Conservation (phyloP, 2,113 vertebrate genomes). For the Miniopterus natalensis region DNA sequence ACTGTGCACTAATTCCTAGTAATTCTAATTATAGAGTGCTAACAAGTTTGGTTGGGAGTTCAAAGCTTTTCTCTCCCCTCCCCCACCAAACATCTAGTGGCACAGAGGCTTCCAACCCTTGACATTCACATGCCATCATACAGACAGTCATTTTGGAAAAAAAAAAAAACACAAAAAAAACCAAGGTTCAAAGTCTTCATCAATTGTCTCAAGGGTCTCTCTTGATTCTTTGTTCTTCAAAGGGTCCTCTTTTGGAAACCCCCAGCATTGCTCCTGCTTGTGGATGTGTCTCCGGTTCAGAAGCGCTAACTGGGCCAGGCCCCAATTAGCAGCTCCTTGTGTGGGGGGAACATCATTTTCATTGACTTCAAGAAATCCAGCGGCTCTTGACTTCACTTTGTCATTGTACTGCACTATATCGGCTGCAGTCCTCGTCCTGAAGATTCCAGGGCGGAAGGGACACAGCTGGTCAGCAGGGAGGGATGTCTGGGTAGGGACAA, state of each 20-base stretch:
- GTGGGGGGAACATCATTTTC: not conserved
- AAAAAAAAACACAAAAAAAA: not conserved
- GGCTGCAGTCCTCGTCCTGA: not conserved
- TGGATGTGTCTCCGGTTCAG: not conserved
- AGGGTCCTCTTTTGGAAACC: constrained; percentile 6
- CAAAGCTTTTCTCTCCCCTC: not conserved
- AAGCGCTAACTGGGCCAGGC: not conserved
- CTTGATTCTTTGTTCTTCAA: constrained; percentile 5
- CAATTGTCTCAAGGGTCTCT: not conserved
- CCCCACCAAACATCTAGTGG: not conserved
- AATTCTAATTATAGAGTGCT: not conserved
- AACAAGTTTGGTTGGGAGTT: not conserved
- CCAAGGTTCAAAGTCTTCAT: not conserved
- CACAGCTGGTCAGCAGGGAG: not conserved
- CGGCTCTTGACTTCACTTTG: not conserved
- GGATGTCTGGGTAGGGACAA: not conserved
- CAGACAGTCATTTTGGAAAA: not conserved
- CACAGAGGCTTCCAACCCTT: not conserved
- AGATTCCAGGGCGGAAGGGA: not conserved
- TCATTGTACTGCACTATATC: not conserved
- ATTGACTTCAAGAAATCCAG: not conserved
- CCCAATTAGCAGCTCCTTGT: not conserved
- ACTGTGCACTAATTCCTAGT: not conserved
- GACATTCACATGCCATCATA: not conserved
- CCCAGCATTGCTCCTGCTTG: not conserved